A percentile compares a stretch with the other conserved stretches of the same genome.
Conservation (phyloP, 2,113 vertebrate genomes). For the Arizona elegans region DNA sequence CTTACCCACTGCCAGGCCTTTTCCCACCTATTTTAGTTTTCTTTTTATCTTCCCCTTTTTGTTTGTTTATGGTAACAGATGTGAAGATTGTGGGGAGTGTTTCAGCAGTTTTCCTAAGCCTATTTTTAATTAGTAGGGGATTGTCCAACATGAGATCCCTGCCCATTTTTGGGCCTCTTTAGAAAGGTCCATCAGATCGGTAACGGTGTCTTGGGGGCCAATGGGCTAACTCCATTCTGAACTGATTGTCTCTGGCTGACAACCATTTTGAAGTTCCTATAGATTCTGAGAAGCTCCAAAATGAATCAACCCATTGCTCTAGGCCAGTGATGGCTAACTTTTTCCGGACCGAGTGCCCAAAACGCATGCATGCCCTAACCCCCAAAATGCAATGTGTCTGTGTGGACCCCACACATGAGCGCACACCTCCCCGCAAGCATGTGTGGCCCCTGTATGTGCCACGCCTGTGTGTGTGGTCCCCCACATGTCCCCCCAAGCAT, state of each 20-base stretch:
- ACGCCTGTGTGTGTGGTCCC: too few species aligned
- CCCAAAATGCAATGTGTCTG: too few species aligned
- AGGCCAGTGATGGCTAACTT: neutral
- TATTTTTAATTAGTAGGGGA: neutral
- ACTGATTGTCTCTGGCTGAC: neutral
- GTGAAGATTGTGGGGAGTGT: neutral
- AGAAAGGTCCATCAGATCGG: neutral
- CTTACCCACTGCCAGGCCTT: neutral
- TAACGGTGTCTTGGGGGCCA: too few species aligned
- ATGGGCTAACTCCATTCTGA: neutral
- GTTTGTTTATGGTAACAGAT: neutral
- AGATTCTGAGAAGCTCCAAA: neutral
- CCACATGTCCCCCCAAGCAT: too few species aligned
- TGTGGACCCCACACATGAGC: too few species aligned
- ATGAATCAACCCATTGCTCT: neutral
- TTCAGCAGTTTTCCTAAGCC: neutral
- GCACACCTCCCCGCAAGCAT: too few species aligned
- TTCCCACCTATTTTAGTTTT: neutral
- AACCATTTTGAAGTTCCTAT: neutral
- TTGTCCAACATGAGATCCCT: neutral
- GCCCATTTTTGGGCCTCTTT: neutral
- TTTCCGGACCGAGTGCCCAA: too few species aligned
- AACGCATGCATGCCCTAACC: too few species aligned
- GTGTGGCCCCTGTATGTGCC: too few species aligned
- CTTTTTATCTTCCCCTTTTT: neutral